Percentiles rank a stretch among this genome's conserved stretches.
These are phyloP conservation scores for Psophia crepitans DNA, from an alignment of 2,113 vertebrate genomes.

Conservation along the genomic window DNA sequence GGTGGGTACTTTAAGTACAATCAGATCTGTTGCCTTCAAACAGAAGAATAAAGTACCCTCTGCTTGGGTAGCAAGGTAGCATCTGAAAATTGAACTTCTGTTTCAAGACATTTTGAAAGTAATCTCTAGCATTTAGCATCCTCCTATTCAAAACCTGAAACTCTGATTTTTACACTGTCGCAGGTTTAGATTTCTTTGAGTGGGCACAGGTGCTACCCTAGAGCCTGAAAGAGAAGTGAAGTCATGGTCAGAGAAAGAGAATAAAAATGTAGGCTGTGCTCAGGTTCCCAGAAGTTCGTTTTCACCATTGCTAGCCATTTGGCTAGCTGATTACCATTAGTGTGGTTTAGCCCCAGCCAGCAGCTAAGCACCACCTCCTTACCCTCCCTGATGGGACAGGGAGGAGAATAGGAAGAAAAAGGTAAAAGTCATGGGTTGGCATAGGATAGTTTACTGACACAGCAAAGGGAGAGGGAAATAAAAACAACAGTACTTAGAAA, in stretches of 20 bases:
- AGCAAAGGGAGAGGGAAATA: too few species aligned
- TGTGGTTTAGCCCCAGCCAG: too few species aligned
- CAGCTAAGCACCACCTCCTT: too few species aligned
- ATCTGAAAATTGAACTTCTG: neutral
- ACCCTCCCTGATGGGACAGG: too few species aligned
- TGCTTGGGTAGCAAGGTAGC: neutral
- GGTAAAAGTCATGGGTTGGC: too few species aligned
- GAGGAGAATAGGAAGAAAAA: too few species aligned
- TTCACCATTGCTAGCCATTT: neutral
- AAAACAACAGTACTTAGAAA: too few species aligned
- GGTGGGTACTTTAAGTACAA: neutral
- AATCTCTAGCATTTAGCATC: neutral
- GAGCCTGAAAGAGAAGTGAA: neutral
- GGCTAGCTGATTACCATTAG: neutral
- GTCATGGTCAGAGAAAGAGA: neutral
- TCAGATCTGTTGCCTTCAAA: neutral
- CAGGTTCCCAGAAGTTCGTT: accelerated
- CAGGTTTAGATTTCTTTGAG: neutral
- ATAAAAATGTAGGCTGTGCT: neutral
- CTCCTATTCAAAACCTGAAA: neutral
- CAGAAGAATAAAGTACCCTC: neutral
- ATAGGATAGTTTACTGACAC: too few species aligned
- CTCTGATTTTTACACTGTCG: neutral
- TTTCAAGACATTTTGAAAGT: neutral
- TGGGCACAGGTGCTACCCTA: neutral